These are phyloP conservation scores for Smittia sp. DNA, from an alignment of 2,888 invertebrate genomes.

Conservation along the genomic window DNA sequence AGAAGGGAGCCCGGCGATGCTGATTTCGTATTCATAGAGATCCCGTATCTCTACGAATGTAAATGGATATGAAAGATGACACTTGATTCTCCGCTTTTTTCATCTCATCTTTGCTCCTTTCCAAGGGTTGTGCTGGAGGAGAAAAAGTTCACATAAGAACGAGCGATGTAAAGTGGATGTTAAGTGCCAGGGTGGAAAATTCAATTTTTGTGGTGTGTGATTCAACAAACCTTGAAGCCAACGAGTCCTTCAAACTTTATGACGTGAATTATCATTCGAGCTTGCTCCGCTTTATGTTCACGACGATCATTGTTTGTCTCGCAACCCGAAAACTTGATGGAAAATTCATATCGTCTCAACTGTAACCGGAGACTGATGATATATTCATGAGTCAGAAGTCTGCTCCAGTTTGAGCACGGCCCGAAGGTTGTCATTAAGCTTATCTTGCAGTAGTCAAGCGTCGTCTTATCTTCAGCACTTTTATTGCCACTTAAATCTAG, in stretches of 20 bases:
- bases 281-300: background rate
- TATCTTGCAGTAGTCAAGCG: background rate
- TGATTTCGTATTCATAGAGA: slow-evolving; percentile 37
- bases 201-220: background rate
- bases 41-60: background rate
- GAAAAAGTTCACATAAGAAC: background rate
- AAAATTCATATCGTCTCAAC: background rate
- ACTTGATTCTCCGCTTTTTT: slow-evolving; percentile 29
- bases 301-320: slow-evolving; percentile 3
- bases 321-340: background rate
- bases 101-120: background rate
- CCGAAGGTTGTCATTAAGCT: slow-evolving; percentile 3
- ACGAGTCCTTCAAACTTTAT: slow-evolving; percentile 8
- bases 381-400: background rate
- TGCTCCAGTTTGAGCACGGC: background rate
- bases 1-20: background rate
- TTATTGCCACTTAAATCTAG: background rate
- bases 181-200: slow-evolving; percentile 18
- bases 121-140: background rate
- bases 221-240: background rate
- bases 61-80: slow-evolving; percentile 38
- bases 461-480: background rate
- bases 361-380: background rate
- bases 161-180: background rate
- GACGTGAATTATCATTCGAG: slow-evolving; percentile 6